phyloP scores from a whole-genome alignment of 2,113 vertebrate species.

The Elephantulus edwardii region DNA sequence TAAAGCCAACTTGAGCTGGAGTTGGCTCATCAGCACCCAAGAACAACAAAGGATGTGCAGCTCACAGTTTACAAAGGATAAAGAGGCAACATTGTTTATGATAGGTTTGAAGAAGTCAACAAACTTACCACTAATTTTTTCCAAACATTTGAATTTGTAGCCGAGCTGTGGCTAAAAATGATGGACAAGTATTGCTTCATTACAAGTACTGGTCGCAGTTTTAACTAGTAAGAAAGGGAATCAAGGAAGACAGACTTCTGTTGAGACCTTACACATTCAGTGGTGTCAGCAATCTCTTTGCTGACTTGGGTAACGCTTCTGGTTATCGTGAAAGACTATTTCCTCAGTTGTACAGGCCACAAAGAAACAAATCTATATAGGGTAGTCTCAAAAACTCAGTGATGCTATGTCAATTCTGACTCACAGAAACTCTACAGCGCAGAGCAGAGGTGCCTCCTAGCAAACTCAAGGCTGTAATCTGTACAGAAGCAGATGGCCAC shows the following conservation, averaged over 20 bases:
- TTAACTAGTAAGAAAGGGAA: not conserved
- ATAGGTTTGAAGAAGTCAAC: not conserved
- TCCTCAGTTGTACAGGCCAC: not conserved
- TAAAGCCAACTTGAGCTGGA: not conserved
- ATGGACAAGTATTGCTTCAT: not conserved
- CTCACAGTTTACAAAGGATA: not conserved
- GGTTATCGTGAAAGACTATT: not conserved
- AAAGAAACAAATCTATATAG: not conserved
- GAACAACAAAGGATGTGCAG: not conserved
- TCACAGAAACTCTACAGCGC: not conserved
- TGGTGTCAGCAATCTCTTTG: not conserved
- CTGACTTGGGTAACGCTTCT: not conserved
- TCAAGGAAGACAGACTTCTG: not conserved
- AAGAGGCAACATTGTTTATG: not conserved
- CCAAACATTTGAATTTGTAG: not conserved
- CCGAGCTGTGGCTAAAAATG: not conserved
- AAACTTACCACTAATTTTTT: not conserved
- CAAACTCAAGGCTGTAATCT: not conserved
- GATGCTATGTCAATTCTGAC: not conserved
- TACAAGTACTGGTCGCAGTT: not conserved
- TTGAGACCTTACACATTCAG: not conserved
- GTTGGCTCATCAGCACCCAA: not conserved
- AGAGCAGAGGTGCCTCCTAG: not conserved
- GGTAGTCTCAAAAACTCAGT: no score
- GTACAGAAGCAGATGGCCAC: not conserved